These are phyloP conservation scores for Eulithis testata DNA, from an alignment of 2,888 invertebrate species.

Conservation along the genomic window DNA sequence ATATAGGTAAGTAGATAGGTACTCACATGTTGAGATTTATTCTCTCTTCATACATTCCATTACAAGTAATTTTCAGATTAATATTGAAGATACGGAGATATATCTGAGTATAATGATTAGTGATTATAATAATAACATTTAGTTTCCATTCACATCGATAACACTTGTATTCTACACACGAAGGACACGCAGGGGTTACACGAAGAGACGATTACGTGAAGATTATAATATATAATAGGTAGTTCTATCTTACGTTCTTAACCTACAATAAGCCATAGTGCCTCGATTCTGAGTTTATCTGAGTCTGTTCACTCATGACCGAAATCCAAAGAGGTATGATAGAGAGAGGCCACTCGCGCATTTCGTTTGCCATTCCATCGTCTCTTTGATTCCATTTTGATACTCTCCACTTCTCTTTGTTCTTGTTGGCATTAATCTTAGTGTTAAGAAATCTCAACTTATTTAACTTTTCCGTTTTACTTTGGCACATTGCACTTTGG, in stretches of 20 bases:
- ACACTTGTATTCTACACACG: neutral
- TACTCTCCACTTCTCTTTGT: no score
- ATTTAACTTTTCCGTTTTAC: no score
- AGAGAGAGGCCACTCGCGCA: no score
- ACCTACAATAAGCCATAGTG: neutral
- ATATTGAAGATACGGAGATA: neutral
- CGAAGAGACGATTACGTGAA: neutral
- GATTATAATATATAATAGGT: neutral
- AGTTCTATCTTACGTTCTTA: neutral
- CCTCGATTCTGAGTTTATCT: neutral
- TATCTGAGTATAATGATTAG: neutral
- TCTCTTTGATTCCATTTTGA: no score
- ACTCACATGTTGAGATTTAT: constrained; percentile 1
- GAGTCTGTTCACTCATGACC: neutral
- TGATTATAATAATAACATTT: neutral
- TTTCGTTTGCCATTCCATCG: no score
- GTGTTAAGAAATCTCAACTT: no score
- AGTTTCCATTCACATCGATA: neutral
- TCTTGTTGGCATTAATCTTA: no score
- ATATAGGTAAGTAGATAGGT: neutral
- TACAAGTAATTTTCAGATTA: neutral
- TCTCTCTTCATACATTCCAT: neutral
- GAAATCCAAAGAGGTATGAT: neutral
- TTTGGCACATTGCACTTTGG: no score
- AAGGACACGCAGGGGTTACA: constrained; percentile 3